Percentiles rank a stretch among this genome's conserved stretches.
Conservation (phyloP, 2,888 invertebrate species). For the Allacma fusca region DNA sequence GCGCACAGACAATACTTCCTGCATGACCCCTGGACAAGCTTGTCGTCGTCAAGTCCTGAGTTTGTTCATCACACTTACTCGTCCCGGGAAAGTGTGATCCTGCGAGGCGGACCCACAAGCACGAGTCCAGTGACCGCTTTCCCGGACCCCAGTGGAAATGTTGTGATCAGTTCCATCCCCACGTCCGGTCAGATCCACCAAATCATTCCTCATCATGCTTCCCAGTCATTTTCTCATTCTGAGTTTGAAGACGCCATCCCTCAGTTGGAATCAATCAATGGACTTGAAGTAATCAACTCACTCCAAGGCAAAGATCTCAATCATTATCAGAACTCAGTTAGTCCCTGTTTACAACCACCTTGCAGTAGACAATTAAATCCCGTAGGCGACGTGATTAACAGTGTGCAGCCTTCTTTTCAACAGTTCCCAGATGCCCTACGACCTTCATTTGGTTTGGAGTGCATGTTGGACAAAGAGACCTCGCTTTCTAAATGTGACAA, state of each 20-base stretch:
- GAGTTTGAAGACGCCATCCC: neutral
- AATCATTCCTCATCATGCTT: conserved; percentile 24
- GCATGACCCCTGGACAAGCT: neutral
- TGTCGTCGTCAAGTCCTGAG: neutral
- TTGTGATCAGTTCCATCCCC: neutral
- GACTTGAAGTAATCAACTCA: neutral
- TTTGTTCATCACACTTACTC: neutral
- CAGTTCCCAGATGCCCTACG: neutral
- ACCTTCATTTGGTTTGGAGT: neutral
- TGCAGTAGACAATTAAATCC: neutral
- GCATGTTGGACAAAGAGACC: neutral
- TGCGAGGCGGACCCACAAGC: neutral
- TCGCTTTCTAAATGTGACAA: neutral
- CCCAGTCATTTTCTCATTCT: conserved; percentile 4
- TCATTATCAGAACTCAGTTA: conserved; percentile 15
- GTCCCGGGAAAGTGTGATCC: neutral
- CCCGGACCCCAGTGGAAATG: neutral
- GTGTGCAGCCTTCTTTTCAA: neutral
- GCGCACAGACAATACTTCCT: neutral
- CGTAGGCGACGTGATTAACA: neutral
- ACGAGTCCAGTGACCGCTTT: neutral
- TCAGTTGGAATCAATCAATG: neutral
- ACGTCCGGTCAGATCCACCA: neutral
- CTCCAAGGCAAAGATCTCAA: conserved; percentile 21
- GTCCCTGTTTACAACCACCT: conserved; percentile 9